phyloP scores from a whole-genome alignment of 2,113 vertebrate species.

The Epinephelus fuscoguttatus region DNA sequence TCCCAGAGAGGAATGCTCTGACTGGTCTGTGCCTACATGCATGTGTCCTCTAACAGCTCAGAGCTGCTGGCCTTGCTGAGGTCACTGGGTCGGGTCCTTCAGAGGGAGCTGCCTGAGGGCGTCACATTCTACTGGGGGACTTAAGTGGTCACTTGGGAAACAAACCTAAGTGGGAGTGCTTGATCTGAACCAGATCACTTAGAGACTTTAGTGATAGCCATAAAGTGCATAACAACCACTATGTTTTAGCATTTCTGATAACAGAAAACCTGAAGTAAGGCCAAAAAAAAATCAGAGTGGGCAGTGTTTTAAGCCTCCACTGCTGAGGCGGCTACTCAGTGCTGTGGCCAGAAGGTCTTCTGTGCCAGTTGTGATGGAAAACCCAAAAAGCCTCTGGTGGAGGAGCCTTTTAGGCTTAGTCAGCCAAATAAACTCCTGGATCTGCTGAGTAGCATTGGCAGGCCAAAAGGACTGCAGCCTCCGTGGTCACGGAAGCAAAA shows the following conservation, averaged over 20 bases:
- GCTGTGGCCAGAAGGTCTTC: background rate
- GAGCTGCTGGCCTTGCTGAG: background rate
- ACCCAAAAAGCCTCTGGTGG: background rate
- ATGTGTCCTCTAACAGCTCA: background rate
- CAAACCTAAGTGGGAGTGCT: background rate
- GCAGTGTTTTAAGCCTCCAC: slow-evolving; percentile 3
- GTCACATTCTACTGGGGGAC: background rate
- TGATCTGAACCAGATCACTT: background rate
- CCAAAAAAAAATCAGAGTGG: background rate
- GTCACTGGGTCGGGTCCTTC: background rate
- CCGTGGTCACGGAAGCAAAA: background rate
- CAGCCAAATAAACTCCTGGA: background rate
- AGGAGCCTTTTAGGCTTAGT: background rate
- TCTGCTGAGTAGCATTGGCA: slow-evolving; percentile 18
- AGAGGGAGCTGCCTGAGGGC: background rate
- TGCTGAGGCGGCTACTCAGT: background rate
- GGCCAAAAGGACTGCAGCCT: background rate
- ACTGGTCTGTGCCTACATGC: background rate
- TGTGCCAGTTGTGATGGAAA: slow-evolving; percentile 5
- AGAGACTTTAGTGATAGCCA: background rate
- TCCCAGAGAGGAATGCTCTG: background rate
- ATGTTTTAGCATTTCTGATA: background rate
- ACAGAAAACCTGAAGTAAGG: background rate
- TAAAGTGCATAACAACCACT: background rate
- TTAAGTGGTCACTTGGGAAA: background rate